Conservation (phyloP, 53 echinoderm and acorn worm species). For the Arbacia lixula region DNA sequence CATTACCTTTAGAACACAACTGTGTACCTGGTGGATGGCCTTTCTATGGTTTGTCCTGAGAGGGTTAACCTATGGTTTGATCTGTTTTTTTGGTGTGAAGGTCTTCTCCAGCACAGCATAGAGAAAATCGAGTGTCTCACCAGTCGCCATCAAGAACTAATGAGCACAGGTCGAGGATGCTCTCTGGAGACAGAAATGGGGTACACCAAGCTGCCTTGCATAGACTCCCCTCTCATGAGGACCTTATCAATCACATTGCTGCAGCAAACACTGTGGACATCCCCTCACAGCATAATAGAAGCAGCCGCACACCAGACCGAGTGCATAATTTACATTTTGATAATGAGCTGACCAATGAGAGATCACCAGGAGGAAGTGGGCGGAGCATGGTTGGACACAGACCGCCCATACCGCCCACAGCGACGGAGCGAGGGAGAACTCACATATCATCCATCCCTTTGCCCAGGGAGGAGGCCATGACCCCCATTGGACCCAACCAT, state of each 20-base stretch:
- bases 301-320: no score
- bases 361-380: constrained; percentile 42
- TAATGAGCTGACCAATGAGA: constrained; percentile 30
- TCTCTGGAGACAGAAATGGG: background rate
- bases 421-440: constrained; percentile 6
- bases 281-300: background rate
- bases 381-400: constrained; percentile 22
- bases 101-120: background rate
- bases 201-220: background rate
- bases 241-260: background rate
- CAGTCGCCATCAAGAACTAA: background rate
- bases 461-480: constrained; percentile 54
- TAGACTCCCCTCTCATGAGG: constrained; percentile 8
- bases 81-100: background rate
- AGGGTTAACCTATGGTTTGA: no score
- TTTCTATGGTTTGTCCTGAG: background rate
- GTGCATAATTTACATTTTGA: no score
- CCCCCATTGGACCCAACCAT: constrained; percentile 60
- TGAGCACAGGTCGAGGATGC: no score
- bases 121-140: background rate
- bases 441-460: constrained; percentile 56
- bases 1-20: no score
- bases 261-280: constrained; percentile 8
- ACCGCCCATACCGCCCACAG: constrained; percentile 48
- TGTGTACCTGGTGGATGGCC: no score